A percentile compares a stretch with the other conserved stretches of the same genome.
These are phyloP conservation scores for Haemorhous mexicanus DNA, from an alignment of 2,113 vertebrate species.

Conservation along the genomic window DNA sequence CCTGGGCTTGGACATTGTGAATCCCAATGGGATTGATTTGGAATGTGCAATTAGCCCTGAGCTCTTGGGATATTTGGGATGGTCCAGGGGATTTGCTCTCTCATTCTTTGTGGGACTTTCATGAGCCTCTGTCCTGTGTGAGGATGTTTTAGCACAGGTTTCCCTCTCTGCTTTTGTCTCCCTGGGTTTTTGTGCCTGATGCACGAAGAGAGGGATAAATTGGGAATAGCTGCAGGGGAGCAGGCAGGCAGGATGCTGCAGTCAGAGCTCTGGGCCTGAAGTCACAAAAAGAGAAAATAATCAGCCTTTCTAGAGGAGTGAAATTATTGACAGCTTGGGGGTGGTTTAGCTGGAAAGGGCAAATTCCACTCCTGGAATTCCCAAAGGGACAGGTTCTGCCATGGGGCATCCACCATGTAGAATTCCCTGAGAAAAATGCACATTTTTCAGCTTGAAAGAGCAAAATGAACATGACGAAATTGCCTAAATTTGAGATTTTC, in stretches of 20 bases:
- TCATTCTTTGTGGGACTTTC: not conserved
- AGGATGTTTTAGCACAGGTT: not conserved
- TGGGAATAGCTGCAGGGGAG: not conserved
- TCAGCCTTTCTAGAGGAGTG: not conserved
- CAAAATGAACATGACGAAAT: not conserved
- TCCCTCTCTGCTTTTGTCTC: not conserved
- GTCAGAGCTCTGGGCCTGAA: not conserved
- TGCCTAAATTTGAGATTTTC: not conserved
- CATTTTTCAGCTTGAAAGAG: not conserved
- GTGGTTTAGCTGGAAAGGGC: not conserved
- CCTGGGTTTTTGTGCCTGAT: not conserved
- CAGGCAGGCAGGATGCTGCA: not conserved
- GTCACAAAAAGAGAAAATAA: not conserved
- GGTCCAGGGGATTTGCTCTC: not conserved
- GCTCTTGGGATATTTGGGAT: not conserved
- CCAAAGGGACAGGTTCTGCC: not conserved
- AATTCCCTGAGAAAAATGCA: not conserved
- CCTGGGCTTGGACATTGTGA: not conserved
- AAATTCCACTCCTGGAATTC: not conserved
- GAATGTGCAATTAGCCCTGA: not conserved
- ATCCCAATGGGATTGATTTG: not conserved
- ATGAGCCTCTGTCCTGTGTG: rapidly evolving
- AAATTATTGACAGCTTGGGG: not conserved
- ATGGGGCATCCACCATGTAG: not conserved
- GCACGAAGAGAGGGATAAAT: not conserved